Conservation (phyloP, 2,113 vertebrate species). For the Upupa epops region DNA sequence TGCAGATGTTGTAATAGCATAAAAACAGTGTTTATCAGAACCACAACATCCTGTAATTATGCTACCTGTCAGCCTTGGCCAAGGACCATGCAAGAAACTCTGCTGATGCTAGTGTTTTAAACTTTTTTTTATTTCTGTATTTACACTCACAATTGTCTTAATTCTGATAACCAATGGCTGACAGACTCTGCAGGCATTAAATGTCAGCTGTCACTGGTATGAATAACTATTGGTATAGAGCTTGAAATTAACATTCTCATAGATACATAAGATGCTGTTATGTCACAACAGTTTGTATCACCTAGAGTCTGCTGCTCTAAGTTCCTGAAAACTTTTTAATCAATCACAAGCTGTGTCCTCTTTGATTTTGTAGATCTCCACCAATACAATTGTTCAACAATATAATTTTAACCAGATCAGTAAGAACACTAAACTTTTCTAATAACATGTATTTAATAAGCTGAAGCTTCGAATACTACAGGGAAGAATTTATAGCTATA, state of each 20-base stretch:
- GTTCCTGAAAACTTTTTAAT: not conserved
- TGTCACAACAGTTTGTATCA: not conserved
- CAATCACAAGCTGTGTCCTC: not conserved
- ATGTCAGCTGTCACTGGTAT: not conserved
- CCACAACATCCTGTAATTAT: not conserved
- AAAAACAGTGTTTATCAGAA: not conserved
- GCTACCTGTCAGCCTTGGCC: not conserved
- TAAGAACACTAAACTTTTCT: not conserved
- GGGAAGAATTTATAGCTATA: not conserved
- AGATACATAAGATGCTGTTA: not conserved
- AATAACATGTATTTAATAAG: not conserved
- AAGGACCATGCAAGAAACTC: not conserved
- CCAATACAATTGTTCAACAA: not conserved
- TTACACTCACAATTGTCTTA: not conserved
- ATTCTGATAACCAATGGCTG: not conserved
- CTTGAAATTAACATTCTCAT: not conserved
- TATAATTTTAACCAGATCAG: not conserved
- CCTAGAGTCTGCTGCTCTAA: not conserved
- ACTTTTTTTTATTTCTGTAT: not conserved
- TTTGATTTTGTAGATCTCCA: not conserved
- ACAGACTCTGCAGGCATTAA: not conserved
- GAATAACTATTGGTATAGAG: not conserved
- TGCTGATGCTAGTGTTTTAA: not conserved
- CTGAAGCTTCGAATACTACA: not conserved
- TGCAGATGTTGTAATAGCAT: not conserved